phyloP scores from a whole-genome alignment of 2,888 invertebrate species.

The Acheta domesticus region DNA sequence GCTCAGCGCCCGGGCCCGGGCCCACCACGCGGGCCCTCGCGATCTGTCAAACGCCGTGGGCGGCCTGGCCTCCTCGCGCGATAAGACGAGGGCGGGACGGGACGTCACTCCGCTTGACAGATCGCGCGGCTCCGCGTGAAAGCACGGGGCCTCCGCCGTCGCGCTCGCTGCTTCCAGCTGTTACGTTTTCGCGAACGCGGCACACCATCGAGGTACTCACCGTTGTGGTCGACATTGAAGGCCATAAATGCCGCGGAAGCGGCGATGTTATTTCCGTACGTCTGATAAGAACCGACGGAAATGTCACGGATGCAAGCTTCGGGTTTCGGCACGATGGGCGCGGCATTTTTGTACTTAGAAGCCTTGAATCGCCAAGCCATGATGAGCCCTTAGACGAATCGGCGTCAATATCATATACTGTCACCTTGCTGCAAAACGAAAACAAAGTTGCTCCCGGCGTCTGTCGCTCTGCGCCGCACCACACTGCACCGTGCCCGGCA shows the following conservation, averaged over 20 bases:
- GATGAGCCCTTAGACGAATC: neutral
- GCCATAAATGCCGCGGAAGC: slow-evolving; percentile 92
- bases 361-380: slow-evolving; percentile 97
- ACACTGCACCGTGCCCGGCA: neutral
- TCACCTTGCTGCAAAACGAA: neutral
- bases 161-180: too few species aligned
- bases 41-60: too few species aligned
- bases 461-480: neutral
- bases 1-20: neutral
- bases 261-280: slow-evolving; percentile 92
- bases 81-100: too few species aligned
- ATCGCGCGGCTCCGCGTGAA: too few species aligned
- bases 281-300: slow-evolving; percentile 87
- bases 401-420: neutral
- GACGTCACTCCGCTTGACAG: too few species aligned
- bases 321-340: slow-evolving; percentile 91
- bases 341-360: slow-evolving; percentile 97
- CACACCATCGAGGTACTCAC: slow-evolving; percentile 45
- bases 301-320: slow-evolving; percentile 85
- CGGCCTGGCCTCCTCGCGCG: too few species aligned
- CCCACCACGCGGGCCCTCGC: too few species aligned
- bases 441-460: neutral
- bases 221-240: slow-evolving; percentile 90
- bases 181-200: too few species aligned
- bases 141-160: too few species aligned